Evolutionary conservation across 2,888 invertebrate genomes (phyloP), one percentile per base, ranked within the genome.

Genomic region (Drosophila niveifrons): DNA sequence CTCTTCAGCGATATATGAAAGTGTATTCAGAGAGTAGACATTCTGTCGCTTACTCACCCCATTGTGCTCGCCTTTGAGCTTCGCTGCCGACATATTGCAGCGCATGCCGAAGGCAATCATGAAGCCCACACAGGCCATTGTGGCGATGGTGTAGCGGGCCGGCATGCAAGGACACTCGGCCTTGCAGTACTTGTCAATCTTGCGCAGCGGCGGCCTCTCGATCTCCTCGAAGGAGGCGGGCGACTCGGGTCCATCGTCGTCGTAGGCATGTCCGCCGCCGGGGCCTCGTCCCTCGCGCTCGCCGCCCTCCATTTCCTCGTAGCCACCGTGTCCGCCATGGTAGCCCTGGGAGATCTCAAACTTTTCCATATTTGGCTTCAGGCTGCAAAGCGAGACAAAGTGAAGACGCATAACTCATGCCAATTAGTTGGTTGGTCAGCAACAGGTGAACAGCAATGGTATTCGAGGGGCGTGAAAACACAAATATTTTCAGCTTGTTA

Each of bases 11-110:
- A 23, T 3, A 23, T 23, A 23, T 23, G 23, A 23, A 23, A 23
- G 23, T 23, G 6, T 23, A 23, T 23, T 23, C 23, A 23, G 6
- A 6, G 23, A 23, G 6, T 6, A 0, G 23, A 1, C 1, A 23
- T 23, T 23, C 23, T 6, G 0, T 23, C 23, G 23, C 2, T 28
- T 51, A 89, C 94, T 94, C 88, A 95, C 95, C 82, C 93, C 93
- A 79, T 92, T 92, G 67, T 94, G 94, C 78, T 95, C 95, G 92
- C 96, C 94, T 91, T 96, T 96, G 65, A 98, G 95, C 92, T 98
- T 98, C 50, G 99, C 99, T 93, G 99, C 98, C 59, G 99, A 98
- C 97, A 99, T 97, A 93, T 99, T 99, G 93, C 98, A 99, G 65
- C 99, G 95, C 96, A 99, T 99, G 15, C 99, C 99, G 91, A 98